Percentiles rank a stretch among this genome's conserved stretches.
Conservation (phyloP, 2,113 vertebrate species). For the Hydropotes inermis region DNA sequence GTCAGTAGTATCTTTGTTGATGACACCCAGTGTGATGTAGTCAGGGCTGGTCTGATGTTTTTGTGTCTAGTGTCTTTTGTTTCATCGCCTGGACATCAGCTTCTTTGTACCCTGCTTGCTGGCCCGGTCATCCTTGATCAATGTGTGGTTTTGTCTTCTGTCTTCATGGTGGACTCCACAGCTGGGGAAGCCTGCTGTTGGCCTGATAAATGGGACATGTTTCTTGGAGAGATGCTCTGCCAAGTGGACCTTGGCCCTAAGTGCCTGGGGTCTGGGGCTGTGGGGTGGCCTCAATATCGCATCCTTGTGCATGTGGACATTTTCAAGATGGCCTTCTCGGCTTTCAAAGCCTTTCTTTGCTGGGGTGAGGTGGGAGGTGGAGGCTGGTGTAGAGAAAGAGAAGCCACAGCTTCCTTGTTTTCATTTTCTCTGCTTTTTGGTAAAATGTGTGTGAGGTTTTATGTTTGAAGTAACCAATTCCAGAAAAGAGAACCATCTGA, state of each 20-base stretch:
- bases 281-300: neutral
- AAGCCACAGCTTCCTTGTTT: neutral
- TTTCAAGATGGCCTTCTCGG: neutral
- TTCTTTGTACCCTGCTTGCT: neutral
- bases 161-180: neutral
- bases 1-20: neutral
- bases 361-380: neutral
- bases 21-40: neutral
- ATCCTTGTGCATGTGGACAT: neutral
- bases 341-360: neutral
- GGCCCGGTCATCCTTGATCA: neutral
- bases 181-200: neutral
- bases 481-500: slow-evolving; percentile 35
- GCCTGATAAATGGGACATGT: neutral
- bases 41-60: neutral
- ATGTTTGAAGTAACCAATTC: neutral
- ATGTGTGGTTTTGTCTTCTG: neutral
- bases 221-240: neutral
- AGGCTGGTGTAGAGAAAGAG: neutral
- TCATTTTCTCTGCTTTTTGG: neutral
- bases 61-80: neutral
- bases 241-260: neutral
- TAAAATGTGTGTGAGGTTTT: neutral
- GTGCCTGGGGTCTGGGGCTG: neutral
- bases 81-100: neutral